Evolutionary conservation across 2,888 invertebrate species (phyloP), one percentile per base, ranked within the genome.

Genomic region (Cremastinae sp.): DNA sequence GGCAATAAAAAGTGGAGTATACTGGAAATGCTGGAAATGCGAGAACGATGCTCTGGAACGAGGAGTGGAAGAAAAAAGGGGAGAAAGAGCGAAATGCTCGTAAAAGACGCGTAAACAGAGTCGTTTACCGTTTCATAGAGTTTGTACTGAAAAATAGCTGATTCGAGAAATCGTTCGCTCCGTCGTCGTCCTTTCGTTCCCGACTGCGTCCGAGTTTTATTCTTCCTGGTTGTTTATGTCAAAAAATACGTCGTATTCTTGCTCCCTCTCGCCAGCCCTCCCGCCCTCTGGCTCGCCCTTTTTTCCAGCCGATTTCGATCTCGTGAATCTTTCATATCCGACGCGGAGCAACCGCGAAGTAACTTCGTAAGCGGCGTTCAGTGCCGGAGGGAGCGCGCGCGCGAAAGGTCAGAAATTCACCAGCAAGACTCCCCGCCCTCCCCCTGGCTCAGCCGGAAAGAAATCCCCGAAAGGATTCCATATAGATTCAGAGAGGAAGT

Each of bases 311-410:
- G 65, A 75, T 70, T 73, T 74, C 51, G 53, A 45, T 58, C 59
- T 61, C 65, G 65, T 74, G 73, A 73, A 76, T 73, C 69, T 65
- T 76, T 76, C 69, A 65, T 70, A 77, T 74, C 65, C 61, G 65
- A 77, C 70, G 65, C 74, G 70, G 36, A 10, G 9, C 22, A 54
- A 58, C 61, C 43, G 65, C 38, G 74, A 54, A 64, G 18, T 54
- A 61, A 69, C 62, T 45, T 51, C 20, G 54, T 61, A 49, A 49
- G 34, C 34, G 43, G 43, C 20, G 14, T 22, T 36, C 14, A 22
- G 9, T 9, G n/a, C 20, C 10, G 28, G 45, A 34, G 38, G n/a
- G 16, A 4, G 45, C 28, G 9, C 36, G 43, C 5, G 41, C 18
- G 20, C n/a, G 22, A 65, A 61, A 70, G 59, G 65, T 74, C 74